Base-by-base conservation (phyloP, 2,888 invertebrate species). In the Tipula confusa region DNA sequence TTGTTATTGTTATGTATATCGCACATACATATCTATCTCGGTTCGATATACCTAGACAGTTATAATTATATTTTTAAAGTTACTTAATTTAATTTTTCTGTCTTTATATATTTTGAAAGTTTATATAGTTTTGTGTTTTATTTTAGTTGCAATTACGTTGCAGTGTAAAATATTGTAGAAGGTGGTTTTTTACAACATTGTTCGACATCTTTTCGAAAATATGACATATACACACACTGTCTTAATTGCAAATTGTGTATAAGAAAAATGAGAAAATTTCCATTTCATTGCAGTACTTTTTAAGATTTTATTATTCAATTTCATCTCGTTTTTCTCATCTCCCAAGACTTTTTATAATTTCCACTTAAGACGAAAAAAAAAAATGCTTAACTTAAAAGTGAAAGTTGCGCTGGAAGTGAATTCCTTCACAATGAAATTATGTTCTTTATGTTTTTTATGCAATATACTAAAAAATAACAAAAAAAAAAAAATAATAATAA, bases 341-440 rank as follows among this genome's bases (percentile, higher is more conserved):
- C 3, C 13, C n/a, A 43, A n/a, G n/a, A 43, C n/a, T 43, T 43
- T n/a, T 24, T 24, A 9, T 64, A 9, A 64, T 64, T 64, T 64
- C 24, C 24, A 64, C 24, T 24, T 64, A 43, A 43, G 18, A n/a
- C n/a, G n/a, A n/a, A n/a, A n/a, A 24, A 18, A 64, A 64, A 64
- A 64, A 64, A 64, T 64, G 11, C 24, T 64, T 43, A 43, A 43
- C 43, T 43, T 64, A 64, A 64, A 64, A 64, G 64, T 64, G 64
- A 64, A 64, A 64, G 64, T 64, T 64, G 64, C n/a, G 11, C 64
- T 64, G 64, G 64, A 64, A 64, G 64, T 64, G 24, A 64, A 64
- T 64, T 64, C 24, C 64, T 64, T 64, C 24, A 64, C 64, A 24
- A 24, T 64, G 64, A 11, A 64, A 24, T 64, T 24, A 64, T 24